phyloP scores from a whole-genome alignment of 1,140 invertebrate genomes.

The Oncopodura yosiiana region DNA sequence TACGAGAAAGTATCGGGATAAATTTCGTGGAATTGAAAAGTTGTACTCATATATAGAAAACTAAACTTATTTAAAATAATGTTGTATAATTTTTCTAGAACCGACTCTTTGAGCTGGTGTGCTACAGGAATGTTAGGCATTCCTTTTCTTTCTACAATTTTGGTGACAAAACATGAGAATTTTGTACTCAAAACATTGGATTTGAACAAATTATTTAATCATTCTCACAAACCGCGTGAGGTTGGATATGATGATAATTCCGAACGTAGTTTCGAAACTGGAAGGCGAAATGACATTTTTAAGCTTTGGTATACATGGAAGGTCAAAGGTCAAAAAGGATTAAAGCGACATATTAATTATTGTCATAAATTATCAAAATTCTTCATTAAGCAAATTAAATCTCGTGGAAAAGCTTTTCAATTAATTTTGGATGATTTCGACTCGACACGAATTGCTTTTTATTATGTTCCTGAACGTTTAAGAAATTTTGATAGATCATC shows the following conservation, averaged over 20 bases:
- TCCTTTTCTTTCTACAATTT: not conserved
- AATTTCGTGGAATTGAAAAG: not conserved
- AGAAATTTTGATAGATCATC: no score
- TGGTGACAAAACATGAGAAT: not conserved
- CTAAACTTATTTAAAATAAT: not conserved
- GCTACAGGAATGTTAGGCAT: not conserved
- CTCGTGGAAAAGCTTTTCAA: no score
- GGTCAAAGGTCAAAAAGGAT: no score
- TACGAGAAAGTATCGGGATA: not conserved
- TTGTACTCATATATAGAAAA: not conserved
- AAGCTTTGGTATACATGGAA: not conserved
- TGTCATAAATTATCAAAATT: no score
- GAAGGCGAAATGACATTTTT: not conserved
- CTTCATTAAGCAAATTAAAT: no score
- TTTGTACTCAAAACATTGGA: not conserved
- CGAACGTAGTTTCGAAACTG: not conserved
- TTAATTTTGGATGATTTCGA: not conserved
- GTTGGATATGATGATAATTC: not conserved
- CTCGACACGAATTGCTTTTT: not conserved
- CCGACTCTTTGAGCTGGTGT: not conserved
- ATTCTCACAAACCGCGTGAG: not conserved
- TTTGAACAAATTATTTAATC: not conserved
- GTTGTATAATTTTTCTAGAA: not conserved
- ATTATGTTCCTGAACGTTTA: slow-evolving; percentile 1
- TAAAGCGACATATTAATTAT: no score